Percentiles rank a stretch among this genome's conserved stretches.
phyloP scores from a whole-genome alignment of 2,113 vertebrate species.

The Machaerirhynchus nigripectus region DNA sequence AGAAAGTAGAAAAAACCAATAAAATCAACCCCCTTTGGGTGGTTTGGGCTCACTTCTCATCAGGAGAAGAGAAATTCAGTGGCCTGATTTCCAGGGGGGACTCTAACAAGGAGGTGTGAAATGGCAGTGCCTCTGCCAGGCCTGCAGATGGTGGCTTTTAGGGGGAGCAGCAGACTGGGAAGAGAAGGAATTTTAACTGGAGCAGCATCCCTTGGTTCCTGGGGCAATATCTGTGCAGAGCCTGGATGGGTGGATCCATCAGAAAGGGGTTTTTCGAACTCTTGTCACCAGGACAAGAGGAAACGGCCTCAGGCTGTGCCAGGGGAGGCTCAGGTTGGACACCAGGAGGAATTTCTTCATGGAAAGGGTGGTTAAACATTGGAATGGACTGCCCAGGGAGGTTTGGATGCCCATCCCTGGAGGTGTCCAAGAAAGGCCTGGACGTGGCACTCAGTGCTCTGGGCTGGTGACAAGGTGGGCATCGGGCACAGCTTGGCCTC shows the following conservation, averaged over 20 bases:
- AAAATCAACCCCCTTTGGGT: background rate
- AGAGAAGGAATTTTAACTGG: background rate
- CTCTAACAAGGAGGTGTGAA: background rate
- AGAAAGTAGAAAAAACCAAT: background rate
- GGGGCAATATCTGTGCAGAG: background rate
- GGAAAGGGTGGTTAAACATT: background rate
- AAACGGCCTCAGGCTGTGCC: background rate
- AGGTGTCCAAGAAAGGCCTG: background rate
- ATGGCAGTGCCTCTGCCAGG: background rate
- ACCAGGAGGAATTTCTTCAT: background rate
- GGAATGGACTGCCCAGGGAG: background rate
- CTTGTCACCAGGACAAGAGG: background rate
- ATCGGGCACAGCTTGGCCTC: background rate
- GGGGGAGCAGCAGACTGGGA: background rate
- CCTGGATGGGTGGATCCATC: background rate
- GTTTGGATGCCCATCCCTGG: background rate
- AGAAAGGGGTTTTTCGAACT: background rate
- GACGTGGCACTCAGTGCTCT: background rate
- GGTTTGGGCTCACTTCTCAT: background rate
- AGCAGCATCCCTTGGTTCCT: background rate
- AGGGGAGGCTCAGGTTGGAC: background rate
- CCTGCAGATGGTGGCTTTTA: fast-evolving
- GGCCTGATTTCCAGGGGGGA: background rate
- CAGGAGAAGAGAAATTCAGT: background rate
- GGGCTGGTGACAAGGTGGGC: background rate